A percentile compares a stretch with the other conserved stretches of the same genome.
phyloP scores from a whole-genome alignment of 2,888 invertebrate genomes.

The Allygus modestus region DNA sequence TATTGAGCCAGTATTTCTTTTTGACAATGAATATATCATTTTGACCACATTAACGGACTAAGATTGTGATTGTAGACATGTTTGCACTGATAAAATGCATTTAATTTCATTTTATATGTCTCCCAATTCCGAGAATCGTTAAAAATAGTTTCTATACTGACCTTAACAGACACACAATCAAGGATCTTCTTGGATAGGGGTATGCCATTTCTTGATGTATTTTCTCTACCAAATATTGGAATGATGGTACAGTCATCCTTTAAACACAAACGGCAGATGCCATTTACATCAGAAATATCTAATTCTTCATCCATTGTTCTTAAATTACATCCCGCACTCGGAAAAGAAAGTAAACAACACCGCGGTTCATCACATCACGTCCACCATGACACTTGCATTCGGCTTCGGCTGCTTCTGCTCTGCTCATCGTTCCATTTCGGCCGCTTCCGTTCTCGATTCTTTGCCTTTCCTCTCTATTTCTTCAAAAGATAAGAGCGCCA shows the following conservation, averaged over 20 bases:
- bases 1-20: too few relatives aligned
- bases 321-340: slow-evolving; percentile 27
- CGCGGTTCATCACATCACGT: slow-evolving; percentile 37
- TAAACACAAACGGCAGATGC: slow-evolving; percentile 66
- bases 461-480: slow-evolving; percentile 30
- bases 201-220: slow-evolving; percentile 62
- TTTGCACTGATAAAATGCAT: too few relatives aligned
- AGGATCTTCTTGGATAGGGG: slow-evolving; percentile 77
- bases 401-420: slow-evolving; percentile 25
- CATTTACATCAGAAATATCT: slow-evolving; percentile 62
- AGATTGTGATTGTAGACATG: too few relatives aligned
- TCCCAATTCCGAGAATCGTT: not conserved
- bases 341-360: slow-evolving; percentile 40
- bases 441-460: slow-evolving; percentile 47
- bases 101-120: too few relatives aligned
- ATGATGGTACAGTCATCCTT: slow-evolving; percentile 64
- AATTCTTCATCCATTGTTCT: slow-evolving; percentile 61
- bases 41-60: too few relatives aligned
- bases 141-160: slow-evolving; percentile 73
- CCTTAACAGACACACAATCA: slow-evolving; percentile 82
- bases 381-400: slow-evolving; percentile 38
- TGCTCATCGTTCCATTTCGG: slow-evolving; percentile 28
- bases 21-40: too few relatives aligned
- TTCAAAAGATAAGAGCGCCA: slow-evolving; percentile 18
- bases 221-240: slow-evolving; percentile 66